Base-by-base conservation (phyloP, 2,888 invertebrate genomes). In the Agriopis marginaria region DNA sequence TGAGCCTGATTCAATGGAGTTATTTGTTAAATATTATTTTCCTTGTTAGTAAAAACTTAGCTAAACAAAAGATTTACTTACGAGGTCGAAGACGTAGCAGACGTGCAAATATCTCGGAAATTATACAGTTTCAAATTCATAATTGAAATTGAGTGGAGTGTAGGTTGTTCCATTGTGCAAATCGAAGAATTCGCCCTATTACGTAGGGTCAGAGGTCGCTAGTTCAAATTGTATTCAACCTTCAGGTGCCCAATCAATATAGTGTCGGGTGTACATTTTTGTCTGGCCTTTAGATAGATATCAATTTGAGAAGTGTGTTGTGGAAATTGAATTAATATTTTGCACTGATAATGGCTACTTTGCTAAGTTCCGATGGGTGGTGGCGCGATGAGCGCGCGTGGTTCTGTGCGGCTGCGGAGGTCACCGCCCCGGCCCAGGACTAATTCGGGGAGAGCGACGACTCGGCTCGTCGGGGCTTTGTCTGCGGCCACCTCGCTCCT, bases 371-470 rank as follows among this genome's bases (percentile, higher is more conserved):
- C 58, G 75, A 32, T 74, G 68, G 72, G 73, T 69, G 77, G 75
- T 74, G 74, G 80, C 79, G 81, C 78, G 77, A 83, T 79, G 80
- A 81, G 83, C 84, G 85, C 85, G 86, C 80, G 84, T 74, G 75
- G 73, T 54, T 59, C 66, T 32, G 62, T 70, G 81, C 79, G 78
- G 88, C 58, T 71, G 81, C 79, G 78, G 88, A 86, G 93, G 93
- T 92, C 93, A 93, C 87, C 92, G 93, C 90, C 92, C 93, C 84
- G 88, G 89, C 89, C 86, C 93, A 92, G 92, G 92, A 93, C 93
- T 94, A 94, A 94, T 93, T 94, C 89, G 92, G 94, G 94, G 91
- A 92, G 93, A 92, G 89, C 93, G 92, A 86, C 93, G 93, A 91
- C 92, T 91, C 87, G 86, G 47, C 70, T 66, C 84, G 88, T 80